Percentiles rank a stretch among this genome's conserved stretches.
These are phyloP conservation scores for Phenacoccus solenopsis DNA, from an alignment of 1,140 invertebrate genomes.

Conservation along the genomic window DNA sequence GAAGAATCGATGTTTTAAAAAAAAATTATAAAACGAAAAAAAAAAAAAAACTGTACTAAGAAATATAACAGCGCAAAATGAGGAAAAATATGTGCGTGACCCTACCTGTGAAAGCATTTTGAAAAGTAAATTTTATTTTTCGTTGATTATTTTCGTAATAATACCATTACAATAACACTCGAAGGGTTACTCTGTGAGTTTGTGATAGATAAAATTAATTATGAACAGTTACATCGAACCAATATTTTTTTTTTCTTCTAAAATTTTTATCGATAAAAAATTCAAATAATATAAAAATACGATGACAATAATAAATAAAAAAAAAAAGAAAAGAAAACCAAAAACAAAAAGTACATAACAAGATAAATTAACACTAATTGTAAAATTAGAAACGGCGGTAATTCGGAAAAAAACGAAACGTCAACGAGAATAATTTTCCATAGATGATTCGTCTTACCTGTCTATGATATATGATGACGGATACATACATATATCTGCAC, in stretches of 20 bases:
- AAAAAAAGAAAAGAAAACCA: constrained; percentile 25
- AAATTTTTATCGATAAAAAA: constrained; percentile 10
- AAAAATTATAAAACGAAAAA: constrained; percentile 12
- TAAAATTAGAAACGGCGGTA: neutral
- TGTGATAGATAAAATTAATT: constrained; percentile 16
- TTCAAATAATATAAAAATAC: constrained; percentile 20
- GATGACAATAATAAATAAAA: constrained; percentile 28
- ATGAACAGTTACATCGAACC: too few relatives aligned
- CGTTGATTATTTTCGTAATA: neutral
- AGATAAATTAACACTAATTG: neutral
- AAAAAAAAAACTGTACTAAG: neutral
- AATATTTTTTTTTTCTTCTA: too few relatives aligned
- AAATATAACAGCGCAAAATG: neutral
- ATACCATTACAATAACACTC: neutral
- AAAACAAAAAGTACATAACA: neutral
- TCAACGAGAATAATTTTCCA: too few relatives aligned
- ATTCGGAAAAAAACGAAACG: too few relatives aligned
- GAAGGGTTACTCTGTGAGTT: constrained; percentile 16
- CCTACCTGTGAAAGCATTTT: constrained; percentile 4
- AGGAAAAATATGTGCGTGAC: neutral
- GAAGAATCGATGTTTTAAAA: too few relatives aligned
- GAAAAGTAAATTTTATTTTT: constrained; percentile 9
- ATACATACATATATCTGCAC: too few relatives aligned
- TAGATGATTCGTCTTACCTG: neutral
- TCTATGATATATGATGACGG: neutral